Percentiles rank a stretch among this genome's conserved stretches.
phyloP scores from a whole-genome alignment of 2,888 invertebrate genomes.

The Synergus itoensis region DNA sequence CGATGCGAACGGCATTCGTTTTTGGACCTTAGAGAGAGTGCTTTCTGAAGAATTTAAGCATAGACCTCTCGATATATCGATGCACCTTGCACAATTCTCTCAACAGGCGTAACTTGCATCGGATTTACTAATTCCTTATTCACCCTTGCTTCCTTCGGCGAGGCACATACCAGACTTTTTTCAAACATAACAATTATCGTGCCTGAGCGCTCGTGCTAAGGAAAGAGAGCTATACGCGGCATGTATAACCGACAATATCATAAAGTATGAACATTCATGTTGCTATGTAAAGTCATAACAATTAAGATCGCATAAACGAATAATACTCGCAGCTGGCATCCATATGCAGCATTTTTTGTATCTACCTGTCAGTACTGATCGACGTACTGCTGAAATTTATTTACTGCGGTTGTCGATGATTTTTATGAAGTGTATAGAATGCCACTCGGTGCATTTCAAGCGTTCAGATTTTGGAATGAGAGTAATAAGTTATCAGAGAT shows the following conservation, averaged over 20 bases:
- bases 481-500: neutral
- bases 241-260: conserved; percentile 52
- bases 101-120: conserved; percentile 37
- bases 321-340: conserved; percentile 4
- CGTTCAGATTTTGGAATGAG: neutral
- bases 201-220: conserved; percentile 54
- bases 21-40: conserved; percentile 2
- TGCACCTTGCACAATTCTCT: conserved; percentile 43
- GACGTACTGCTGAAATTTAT: conserved; percentile 6
- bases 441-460: neutral
- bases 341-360: neutral
- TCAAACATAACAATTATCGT: conserved; percentile 65
- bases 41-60: conserved; percentile 1
- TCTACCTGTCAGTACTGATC: conserved; percentile 3
- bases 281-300: conserved; percentile 66
- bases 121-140: conserved; percentile 53
- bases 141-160: conserved; percentile 55
- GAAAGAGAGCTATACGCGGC: conserved; percentile 46
- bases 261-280: conserved; percentile 54
- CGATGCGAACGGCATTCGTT: conserved; percentile 45
- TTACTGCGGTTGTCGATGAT: neutral
- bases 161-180: conserved; percentile 58
- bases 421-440: neutral
- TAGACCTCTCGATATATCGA: conserved; percentile 5
- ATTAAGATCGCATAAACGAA: conserved; percentile 64